These are phyloP conservation scores for Hetaerina titia DNA, from an alignment of 2,888 invertebrate genomes.

Conservation along the genomic window DNA sequence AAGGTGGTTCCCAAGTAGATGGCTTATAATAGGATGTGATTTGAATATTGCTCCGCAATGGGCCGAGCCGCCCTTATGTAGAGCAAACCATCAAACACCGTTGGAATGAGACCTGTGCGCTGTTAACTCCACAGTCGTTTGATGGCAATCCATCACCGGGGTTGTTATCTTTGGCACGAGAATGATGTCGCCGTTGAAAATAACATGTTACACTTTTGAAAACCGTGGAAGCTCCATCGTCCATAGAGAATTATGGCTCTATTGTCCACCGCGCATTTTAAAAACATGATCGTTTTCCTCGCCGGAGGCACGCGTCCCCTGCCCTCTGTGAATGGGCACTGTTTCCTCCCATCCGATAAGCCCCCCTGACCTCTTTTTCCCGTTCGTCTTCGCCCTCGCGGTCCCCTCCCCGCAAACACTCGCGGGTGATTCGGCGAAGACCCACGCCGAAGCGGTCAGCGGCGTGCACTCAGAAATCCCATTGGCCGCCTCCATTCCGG, in stretches of 20 bases:
- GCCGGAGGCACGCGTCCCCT: not conserved
- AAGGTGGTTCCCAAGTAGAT: not conserved
- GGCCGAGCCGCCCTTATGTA: not conserved
- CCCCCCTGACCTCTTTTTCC: not conserved
- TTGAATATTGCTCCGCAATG: not conserved
- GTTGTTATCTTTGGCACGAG: conserved; percentile 1
- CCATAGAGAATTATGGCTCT: not conserved
- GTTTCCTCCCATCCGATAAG: not conserved
- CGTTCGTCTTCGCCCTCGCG: not conserved
- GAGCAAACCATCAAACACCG: not conserved
- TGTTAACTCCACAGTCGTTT: not conserved
- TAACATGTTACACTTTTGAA: conserved; percentile 35
- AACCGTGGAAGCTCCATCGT: not conserved
- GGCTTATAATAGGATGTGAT: not conserved
- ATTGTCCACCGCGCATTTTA: not conserved
- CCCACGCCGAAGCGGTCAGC: not conserved
- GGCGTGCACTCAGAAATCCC: not conserved
- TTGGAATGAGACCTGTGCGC: not conserved
- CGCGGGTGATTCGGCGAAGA: not conserved
- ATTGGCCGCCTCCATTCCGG: not conserved
- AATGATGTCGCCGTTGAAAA: conserved; percentile 12
- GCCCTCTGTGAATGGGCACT: not conserved
- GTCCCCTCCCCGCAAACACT: not conserved
- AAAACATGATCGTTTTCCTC: not conserved
- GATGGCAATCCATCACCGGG: not conserved